Evolutionary conservation across 2,797 vertebrate species (phyloP).

Genomic region (Smutsia gigantea): DNA sequence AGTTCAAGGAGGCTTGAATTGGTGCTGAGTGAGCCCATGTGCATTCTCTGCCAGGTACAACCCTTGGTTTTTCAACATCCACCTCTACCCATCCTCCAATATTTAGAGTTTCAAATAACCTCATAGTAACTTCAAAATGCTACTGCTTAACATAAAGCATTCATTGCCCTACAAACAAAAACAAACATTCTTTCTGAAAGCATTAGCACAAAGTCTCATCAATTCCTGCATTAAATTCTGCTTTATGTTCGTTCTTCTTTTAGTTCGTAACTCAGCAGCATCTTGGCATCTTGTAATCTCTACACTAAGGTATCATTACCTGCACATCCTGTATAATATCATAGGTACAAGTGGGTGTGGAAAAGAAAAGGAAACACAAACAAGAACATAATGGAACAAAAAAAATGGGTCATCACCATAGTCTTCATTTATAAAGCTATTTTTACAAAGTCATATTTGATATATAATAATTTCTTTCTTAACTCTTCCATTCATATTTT

Average conservation of each 20-base stretch:
- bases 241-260: background rate
- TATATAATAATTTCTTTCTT: background rate
- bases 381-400: background rate
- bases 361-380: background rate
- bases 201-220: background rate
- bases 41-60: background rate
- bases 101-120: background rate
- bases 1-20: background rate
- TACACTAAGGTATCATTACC: background rate
- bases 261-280: background rate
- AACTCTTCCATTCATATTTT: background rate
- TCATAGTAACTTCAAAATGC: background rate
- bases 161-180: background rate
- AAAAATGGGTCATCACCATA: background rate
- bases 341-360: background rate
- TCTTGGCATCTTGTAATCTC: background rate
- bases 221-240: constrained; percentile 15
- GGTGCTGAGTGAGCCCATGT: background rate
- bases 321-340: background rate
- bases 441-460: background rate
- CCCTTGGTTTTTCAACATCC: background rate
- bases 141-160: background rate
- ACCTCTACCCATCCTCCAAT: background rate
- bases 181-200: constrained; percentile 17
- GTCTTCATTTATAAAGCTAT: background rate